Evolutionary conservation across 2,797 vertebrate genomes (phyloP), one percentile per base, ranked within the genome.

Genomic region (Amblyopsis hoosieri): DNA sequence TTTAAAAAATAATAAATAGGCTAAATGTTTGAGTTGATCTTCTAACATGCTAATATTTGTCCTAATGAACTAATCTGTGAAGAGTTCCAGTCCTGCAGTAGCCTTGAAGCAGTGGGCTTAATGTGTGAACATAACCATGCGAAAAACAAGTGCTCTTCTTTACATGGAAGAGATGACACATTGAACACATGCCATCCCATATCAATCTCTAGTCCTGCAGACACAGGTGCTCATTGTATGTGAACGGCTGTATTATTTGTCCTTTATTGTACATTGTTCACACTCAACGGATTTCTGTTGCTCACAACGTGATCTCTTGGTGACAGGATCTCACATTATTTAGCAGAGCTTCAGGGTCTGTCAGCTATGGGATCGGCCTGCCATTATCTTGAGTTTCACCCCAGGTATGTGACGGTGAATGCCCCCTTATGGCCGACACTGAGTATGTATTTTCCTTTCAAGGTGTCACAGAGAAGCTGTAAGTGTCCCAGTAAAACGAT

Each of bases 401-500:
- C 57, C 74, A 67, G 54, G 67, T 70, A 49, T 64, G 55, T 37
- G 14, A 12, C 5, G 37, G 1, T 69, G 62, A 74, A 54, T 37
- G 49, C 33, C 48, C 17, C 11, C 33, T 37, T 37, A 37, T 37
- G 33, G 5, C 4, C 33, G 8, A 5, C 33, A 37, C 33, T 8
- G 33, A 37, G 33, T 8, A 37, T 37, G 4, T 37, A 5, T 37
- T 48, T 11, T 12, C 3, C 12, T 12, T 12, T 54, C 7, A 47
- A 64, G 71, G 75, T 63, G 51, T 31, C 33, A 55, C 60, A 15
- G 64, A 72, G 54, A 75, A 57, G 54, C 60, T 64, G 23, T 13
- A 54, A 78, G 74, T 64, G 55, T 10, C 52, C 66, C 8, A 12
- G 72, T 71, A 73, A 83, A 63, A 62, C 58, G 74, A 82, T 71